Evolutionary conservation across 1,140 invertebrate species (phyloP), one percentile per base, ranked within the genome.

Genomic region (Chrysopa pallens): DNA sequence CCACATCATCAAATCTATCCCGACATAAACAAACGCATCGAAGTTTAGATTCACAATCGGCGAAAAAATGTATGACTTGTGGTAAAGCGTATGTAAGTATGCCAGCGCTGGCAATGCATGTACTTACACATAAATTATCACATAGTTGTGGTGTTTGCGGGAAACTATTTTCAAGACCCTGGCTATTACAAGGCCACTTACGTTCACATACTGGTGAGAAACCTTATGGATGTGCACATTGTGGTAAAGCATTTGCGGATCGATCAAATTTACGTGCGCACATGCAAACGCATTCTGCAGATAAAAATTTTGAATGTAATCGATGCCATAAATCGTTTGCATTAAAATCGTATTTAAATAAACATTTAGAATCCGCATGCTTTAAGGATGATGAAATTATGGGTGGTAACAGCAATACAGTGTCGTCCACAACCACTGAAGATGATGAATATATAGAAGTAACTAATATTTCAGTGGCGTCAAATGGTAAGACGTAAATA

Each of bases 171-270:
- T 95, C 90, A 1, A 69, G 95, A 31, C 94, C 93, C 0, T 98
- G 95, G 95, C 70, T 98, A 7, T 75, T 98, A 2, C 94, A 98
- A 61, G 94, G 94, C 4, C 93, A 97, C 56, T 73, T 97, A 48
- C 70, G 95, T 15, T 93, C 89, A 4, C 95, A 98, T 67, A 98
- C 93, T 0, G 95, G 95, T 0, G 93, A 98, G 66, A 98, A 98
- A 59, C 95, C 95, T 0, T 98, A 94, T 65, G 90, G 90, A 1
- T 98, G 95, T 64, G 90, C 90, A 6, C 92, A 97, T 58, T 99
- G 95, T 64, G 93, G 92, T 38, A 98, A 98, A 60, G 89, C 91
- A 6, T 99, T 98, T 62, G 94, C 95, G 5, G 94, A 99, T 66
- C 70, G 94, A 29, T 95, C 90, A 42, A 99, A 99, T 61, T 68